These are phyloP conservation scores for Cheilosia grossa DNA, from an alignment of 2,888 invertebrate species.

Conservation along the genomic window DNA sequence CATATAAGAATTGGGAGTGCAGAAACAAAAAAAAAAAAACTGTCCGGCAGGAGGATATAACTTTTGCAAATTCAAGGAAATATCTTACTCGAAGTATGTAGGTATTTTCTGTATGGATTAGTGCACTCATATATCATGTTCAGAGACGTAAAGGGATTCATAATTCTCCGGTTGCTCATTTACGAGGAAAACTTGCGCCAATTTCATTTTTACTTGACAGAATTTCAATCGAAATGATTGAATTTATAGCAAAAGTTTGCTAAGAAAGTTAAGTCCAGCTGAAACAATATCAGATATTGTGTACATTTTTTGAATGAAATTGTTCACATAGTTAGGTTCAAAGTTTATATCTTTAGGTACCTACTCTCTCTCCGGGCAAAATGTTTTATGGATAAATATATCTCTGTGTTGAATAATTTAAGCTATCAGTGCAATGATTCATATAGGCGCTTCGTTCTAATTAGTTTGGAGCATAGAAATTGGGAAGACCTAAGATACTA, in stretches of 20 bases:
- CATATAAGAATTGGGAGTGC: background rate
- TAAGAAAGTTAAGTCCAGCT: conserved; percentile 20
- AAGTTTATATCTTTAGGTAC: background rate
- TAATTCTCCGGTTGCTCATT: conserved; percentile 63
- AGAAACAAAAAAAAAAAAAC: background rate
- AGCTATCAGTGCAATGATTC: no score
- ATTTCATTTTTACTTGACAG: conserved; percentile 63
- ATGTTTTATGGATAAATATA: background rate
- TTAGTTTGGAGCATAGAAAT: no score
- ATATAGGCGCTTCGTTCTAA: no score
- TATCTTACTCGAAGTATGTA: conserved; percentile 39
- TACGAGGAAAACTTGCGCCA: conserved; percentile 60
- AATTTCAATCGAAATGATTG: conserved; percentile 48
- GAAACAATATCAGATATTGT: conserved; percentile 11
- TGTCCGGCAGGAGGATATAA: conserved; percentile 44
- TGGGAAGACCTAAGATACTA: no score
- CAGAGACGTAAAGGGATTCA: conserved; percentile 55
- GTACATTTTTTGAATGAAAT: no score
- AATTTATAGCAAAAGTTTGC: conserved; percentile 36
- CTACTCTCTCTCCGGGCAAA: background rate
- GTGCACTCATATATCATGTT: conserved; percentile 60
- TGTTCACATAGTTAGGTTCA: no score
- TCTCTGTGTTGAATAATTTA: no score
- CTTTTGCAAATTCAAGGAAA: conserved; percentile 60
- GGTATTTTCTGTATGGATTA: conserved; percentile 59